A percentile compares a stretch with the other conserved stretches of the same genome.
phyloP scores from a whole-genome alignment of 2,113 vertebrate species.

The Bubo blakistoni region DNA sequence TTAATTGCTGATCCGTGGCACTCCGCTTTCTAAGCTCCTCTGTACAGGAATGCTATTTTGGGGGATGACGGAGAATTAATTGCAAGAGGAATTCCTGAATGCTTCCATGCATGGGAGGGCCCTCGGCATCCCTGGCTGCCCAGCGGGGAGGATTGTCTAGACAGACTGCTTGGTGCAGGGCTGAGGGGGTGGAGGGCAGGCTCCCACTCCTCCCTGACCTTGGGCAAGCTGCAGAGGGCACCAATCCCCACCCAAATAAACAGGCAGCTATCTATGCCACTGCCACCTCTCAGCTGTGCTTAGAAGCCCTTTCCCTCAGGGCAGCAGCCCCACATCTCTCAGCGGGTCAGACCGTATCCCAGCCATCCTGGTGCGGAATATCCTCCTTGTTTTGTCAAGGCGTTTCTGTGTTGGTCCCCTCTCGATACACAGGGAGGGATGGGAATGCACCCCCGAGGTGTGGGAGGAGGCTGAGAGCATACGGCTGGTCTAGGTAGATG shows the following conservation, averaged over 20 bases:
- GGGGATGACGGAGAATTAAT: neutral
- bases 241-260: neutral
- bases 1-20: neutral
- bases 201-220: neutral
- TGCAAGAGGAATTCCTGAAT: neutral
- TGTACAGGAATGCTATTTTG: neutral
- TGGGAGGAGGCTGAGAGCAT: neutral
- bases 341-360: accelerated
- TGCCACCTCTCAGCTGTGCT: neutral
- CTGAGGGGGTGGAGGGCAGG: neutral
- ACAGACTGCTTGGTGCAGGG: accelerated
- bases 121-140: accelerated
- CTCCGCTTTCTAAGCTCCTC: neutral
- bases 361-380: neutral
- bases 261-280: neutral
- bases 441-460: neutral
- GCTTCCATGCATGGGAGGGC: neutral
- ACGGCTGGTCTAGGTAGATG: neutral
- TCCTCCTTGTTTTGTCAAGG: neutral
- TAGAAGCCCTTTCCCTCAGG: neutral
- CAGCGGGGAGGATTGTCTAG: neutral
- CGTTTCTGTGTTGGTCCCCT: neutral
- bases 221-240: neutral
- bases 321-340: neutral
- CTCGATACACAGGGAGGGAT: accelerated